Percentiles rank a stretch among this genome's conserved stretches.
These are phyloP conservation scores for Actenoides hombroni DNA, from an alignment of 2,113 vertebrate genomes.

Conservation along the genomic window DNA sequence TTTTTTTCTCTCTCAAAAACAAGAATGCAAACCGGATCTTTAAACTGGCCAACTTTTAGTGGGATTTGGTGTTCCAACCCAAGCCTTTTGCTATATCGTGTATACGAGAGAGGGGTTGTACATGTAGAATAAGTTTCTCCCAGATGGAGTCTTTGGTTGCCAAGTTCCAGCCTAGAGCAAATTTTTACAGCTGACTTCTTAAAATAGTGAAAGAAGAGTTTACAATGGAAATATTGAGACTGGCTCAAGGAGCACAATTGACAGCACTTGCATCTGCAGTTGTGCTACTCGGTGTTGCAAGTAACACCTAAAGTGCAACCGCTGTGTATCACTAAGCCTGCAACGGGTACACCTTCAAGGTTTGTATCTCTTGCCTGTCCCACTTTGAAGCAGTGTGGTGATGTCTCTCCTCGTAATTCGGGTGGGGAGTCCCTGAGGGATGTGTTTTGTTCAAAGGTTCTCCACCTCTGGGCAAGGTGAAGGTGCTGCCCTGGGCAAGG, in stretches of 20 bases:
- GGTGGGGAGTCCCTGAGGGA: not conserved
- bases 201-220: slow-evolving; percentile 40
- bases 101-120: not conserved
- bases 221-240: slow-evolving; percentile 43
- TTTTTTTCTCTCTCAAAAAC: not conserved
- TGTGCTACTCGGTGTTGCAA: not conserved
- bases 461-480: not conserved
- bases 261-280: not conserved
- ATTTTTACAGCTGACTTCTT: slow-evolving; percentile 57
- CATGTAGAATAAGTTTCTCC: slow-evolving; percentile 39
- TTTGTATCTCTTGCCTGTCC: not conserved
- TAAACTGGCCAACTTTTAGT: not conserved
- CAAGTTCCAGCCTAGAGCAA: slow-evolving; percentile 48
- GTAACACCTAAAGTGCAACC: not conserved
- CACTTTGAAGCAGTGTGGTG: not conserved
- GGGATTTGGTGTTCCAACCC: slow-evolving; percentile 37
- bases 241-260: not conserved
- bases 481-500: not conserved
- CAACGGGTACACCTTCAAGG: not conserved
- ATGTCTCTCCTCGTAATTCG: not conserved
- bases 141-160: not conserved
- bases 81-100: not conserved
- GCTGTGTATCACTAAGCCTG: not conserved
- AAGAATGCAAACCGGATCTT: slow-evolving; percentile 35
- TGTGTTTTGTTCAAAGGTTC: not conserved